Base-by-base conservation (phyloP, 2,113 vertebrate genomes). In the Brachypteracias leptosomus region DNA sequence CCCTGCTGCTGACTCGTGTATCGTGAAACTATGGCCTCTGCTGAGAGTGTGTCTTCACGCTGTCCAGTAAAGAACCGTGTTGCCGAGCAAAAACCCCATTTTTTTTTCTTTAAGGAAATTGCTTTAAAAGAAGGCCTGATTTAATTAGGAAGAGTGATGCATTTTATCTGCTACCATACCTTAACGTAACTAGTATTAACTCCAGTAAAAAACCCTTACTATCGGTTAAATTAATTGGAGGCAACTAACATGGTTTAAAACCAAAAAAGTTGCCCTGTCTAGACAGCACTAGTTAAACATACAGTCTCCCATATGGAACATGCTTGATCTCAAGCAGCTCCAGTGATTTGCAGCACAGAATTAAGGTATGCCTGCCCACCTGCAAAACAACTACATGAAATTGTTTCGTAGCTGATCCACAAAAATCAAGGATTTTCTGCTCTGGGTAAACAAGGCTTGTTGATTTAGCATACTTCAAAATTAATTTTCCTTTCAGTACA, bases 21-120 rank as follows among this genome's bases (percentile, higher is more conserved):
- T 0, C 44, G 1, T 0, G 3, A 4, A 40, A 20, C 59, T 6
- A 0, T 2, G 24, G 73, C 42, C 42, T 7, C 55, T 7, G 70
- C 87, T 2, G 6, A 4, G 76, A 19, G 55, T 12, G 54, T 7
- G 11, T 7, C 62, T 15, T 22, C 26, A 13, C 35, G 0, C 1
- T 2, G 46, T 10, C 49, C 38, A 3, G 49, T 0, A 1, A 15
- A 6, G 38, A 49, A 24, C 51, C 10, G 21, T 0, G 36, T 0
- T 36, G 51, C 46, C 16, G 1, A 22, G 22, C 3, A 2, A n/a
- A 4, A 29, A 46, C 9, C 0, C 4, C 15, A 6, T n/a, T 6
- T 33, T 47, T 3, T 4, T 38, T 81, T 82, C n/a, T 47, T 33
- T n/a, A 15, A 46, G 13, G 33, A 91, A 72, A 63, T n/a, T 52